phyloP scores from a whole-genome alignment of 2,888 invertebrate genomes.

The Nephrotoma guestfalica region DNA sequence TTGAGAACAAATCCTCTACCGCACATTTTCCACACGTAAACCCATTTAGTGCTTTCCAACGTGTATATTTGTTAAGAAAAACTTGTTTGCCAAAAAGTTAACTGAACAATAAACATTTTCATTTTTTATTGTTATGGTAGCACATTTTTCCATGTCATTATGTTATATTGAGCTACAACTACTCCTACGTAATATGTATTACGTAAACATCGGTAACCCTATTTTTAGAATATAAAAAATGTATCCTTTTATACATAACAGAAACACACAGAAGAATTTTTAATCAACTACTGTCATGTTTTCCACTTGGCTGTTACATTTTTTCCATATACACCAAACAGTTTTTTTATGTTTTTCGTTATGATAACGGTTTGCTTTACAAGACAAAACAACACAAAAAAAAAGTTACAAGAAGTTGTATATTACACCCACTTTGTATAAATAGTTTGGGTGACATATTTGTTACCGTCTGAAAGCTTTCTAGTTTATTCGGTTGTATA shows the following conservation, averaged over 20 bases:
- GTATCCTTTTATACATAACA: not conserved
- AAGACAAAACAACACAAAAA: not conserved
- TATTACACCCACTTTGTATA: not conserved
- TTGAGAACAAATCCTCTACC: too few species aligned
- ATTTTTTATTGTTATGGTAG: not conserved
- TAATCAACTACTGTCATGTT: not conserved
- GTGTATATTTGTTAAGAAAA: not conserved
- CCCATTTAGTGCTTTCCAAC: too few species aligned
- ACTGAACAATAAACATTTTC: not conserved
- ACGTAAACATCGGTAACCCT: not conserved
- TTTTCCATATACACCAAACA: not conserved
- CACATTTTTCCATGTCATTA: not conserved
- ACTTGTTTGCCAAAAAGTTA: not conserved
- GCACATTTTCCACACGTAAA: too few species aligned
- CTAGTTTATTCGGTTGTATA: not conserved
- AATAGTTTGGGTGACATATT: not conserved
- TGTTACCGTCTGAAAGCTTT: not conserved
- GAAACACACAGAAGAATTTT: not conserved
- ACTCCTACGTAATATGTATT: not conserved
- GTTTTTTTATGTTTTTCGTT: not conserved
- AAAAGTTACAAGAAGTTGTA: not conserved
- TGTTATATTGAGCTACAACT: not conserved
- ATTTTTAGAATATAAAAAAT: not conserved
- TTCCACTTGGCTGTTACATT: not conserved
- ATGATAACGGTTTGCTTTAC: not conserved